Percentiles rank a stretch among this genome's conserved stretches.
Evolutionary conservation across 2,113 vertebrate genomes (phyloP).

Genomic region (Pyrgilauda ruficollis): DNA sequence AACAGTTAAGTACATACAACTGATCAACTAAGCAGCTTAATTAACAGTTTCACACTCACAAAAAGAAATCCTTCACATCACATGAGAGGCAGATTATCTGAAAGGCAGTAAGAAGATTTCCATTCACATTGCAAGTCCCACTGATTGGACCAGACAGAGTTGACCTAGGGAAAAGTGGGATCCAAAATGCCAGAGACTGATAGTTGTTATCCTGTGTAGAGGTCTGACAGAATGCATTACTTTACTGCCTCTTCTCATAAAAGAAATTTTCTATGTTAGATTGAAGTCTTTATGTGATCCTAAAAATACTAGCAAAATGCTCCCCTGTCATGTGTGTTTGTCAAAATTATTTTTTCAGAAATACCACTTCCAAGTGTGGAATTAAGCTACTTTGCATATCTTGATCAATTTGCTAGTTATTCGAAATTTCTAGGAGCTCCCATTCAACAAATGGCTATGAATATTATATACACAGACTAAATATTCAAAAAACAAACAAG

Average conservation of each 20-base stretch:
- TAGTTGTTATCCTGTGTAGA: background rate
- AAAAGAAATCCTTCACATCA: background rate
- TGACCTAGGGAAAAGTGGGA: background rate
- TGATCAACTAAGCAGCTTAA: background rate
- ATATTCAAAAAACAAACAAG: background rate
- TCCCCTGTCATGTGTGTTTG: background rate
- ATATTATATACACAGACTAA: background rate
- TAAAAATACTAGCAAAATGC: background rate
- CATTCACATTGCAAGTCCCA: background rate
- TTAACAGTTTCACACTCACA: background rate
- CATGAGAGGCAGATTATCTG: background rate
- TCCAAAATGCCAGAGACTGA: background rate
- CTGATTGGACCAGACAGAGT: background rate
- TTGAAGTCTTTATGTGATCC: background rate
- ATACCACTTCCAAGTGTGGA: background rate
- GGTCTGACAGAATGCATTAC: background rate
- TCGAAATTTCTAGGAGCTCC: background rate
- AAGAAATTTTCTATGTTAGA: background rate
- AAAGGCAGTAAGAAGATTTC: background rate
- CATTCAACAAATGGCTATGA: background rate
- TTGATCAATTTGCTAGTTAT: background rate
- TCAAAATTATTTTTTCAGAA: background rate
- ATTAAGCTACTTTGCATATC: background rate
- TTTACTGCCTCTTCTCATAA: background rate
- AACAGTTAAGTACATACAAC: background rate